A percentile compares a stretch with the other conserved stretches of the same genome.
Evolutionary conservation across 2,113 vertebrate genomes (phyloP).

Genomic region (Tylochromis polylepis): DNA sequence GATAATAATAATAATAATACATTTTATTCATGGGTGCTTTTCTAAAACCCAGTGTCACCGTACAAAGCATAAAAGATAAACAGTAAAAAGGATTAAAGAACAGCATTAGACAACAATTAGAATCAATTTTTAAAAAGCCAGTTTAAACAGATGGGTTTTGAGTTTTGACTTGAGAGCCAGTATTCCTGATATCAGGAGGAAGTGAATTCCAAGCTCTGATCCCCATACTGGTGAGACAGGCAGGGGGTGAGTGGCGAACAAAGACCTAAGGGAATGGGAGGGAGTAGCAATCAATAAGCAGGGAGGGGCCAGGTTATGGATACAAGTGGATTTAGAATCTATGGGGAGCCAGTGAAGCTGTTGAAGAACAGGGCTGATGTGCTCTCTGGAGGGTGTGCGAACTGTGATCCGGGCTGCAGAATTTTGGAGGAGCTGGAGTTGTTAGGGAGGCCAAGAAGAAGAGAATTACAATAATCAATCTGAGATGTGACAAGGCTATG

Average conservation of each 20-base stretch:
- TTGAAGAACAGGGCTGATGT: too few species aligned
- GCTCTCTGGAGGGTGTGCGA: too few species aligned
- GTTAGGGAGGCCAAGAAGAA: too few species aligned
- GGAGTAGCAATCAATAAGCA: not conserved
- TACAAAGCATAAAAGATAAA: not conserved
- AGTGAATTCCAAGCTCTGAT: not conserved
- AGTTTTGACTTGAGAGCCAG: not conserved
- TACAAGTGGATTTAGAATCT: not conserved
- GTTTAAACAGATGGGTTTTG: not conserved
- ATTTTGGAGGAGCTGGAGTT: too few species aligned
- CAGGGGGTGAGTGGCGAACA: not conserved
- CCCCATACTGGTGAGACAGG: not conserved
- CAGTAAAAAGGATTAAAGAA: not conserved
- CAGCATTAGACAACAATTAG: not conserved
- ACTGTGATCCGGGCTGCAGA: too few species aligned
- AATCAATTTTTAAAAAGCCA: not conserved
- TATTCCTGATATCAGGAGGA: not conserved
- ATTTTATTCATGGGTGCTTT: not conserved
- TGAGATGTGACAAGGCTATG: too few species aligned
- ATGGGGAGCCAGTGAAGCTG: too few species aligned
- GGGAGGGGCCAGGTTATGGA: not conserved
- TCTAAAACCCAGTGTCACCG: not conserved
- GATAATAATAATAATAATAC: not conserved
- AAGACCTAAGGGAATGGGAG: not conserved
- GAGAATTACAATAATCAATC: too few species aligned